Conservation (phyloP, 1,140 invertebrate species). For the Drosophila fuyamai region DNA sequence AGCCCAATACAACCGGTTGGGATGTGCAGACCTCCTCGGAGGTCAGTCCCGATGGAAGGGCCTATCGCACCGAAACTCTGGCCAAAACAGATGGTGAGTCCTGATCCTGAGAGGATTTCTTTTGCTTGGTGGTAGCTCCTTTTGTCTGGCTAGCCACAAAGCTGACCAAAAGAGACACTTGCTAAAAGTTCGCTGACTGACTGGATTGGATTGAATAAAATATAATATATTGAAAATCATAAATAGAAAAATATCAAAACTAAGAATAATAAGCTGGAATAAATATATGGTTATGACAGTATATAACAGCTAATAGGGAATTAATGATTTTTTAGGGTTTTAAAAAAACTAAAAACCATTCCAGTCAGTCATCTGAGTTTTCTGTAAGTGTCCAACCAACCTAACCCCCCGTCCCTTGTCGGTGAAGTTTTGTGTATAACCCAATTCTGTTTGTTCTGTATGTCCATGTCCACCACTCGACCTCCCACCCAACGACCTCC, state of each 20-base stretch:
- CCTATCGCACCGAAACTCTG: slow-evolving; percentile 72
- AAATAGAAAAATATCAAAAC: too few species aligned
- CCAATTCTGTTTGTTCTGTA: slow-evolving; percentile 55
- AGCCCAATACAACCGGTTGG: slow-evolving; percentile 85
- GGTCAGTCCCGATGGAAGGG: slow-evolving; percentile 85
- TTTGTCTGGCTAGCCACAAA: slow-evolving; percentile 4
- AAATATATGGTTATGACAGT: too few species aligned
- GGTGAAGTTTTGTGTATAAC: slow-evolving; percentile 39
- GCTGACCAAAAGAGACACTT: not conserved
- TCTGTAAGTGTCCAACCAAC: not conserved
- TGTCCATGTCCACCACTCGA: slow-evolving; percentile 52
- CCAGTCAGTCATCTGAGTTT: not conserved
- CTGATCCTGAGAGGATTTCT: not conserved
- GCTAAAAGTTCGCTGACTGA: not conserved
- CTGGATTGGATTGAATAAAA: not conserved
- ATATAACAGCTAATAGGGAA: too few species aligned
- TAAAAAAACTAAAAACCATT: not conserved
- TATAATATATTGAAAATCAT: not conserved
- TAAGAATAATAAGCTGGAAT: too few species aligned
- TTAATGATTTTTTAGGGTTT: not conserved
- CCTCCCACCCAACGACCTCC: slow-evolving; percentile 22
- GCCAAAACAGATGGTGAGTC: slow-evolving; percentile 84
- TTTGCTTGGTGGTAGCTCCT: not conserved
- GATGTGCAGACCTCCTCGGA: slow-evolving; percentile 84
- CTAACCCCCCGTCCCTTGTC: slow-evolving; percentile 45